A percentile compares a stretch with the other conserved stretches of the same genome.
Conservation (phyloP, 2,888 invertebrate species). For the Athripsodes cinereus region DNA sequence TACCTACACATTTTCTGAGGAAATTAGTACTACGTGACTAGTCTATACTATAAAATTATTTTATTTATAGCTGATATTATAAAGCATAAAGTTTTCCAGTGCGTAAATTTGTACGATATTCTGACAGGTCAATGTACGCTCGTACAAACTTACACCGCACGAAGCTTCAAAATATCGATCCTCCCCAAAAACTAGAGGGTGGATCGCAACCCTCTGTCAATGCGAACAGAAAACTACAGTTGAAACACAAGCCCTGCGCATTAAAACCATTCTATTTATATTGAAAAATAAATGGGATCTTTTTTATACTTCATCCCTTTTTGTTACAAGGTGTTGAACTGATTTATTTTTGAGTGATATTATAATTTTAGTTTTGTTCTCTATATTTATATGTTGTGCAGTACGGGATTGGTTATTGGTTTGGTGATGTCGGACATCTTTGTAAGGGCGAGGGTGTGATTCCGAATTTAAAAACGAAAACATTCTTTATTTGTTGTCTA, state of each 20-base stretch:
- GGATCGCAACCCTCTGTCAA: slow-evolving; percentile 15
- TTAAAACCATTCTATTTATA: too few relatives aligned
- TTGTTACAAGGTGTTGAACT: too few relatives aligned
- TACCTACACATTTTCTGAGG: too few relatives aligned
- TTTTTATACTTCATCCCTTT: too few relatives aligned
- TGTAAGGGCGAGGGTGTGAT: slow-evolving; percentile 18
- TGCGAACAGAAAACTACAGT: not conserved
- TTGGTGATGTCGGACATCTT: slow-evolving; percentile 12
- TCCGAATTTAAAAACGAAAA: slow-evolving; percentile 19
- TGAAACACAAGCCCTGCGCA: too few relatives aligned
- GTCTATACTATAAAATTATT: too few relatives aligned
- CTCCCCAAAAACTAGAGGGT: slow-evolving; percentile 22
- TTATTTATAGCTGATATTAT: too few relatives aligned
- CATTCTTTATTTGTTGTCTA: slow-evolving; percentile 11
- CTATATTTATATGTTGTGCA: too few relatives aligned
- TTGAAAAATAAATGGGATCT: too few relatives aligned
- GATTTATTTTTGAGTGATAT: too few relatives aligned
- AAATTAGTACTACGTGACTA: too few relatives aligned
- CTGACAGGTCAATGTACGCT: slow-evolving; percentile 9
- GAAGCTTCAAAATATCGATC: slow-evolving; percentile 22
- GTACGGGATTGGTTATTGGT: not conserved
- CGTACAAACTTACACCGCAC: slow-evolving; percentile 19
- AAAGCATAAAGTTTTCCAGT: not conserved
- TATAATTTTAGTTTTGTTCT: not conserved
- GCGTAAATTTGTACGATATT: not conserved